phyloP scores from a whole-genome alignment of 2,113 vertebrate species.

The Thunnus maccoyii region DNA sequence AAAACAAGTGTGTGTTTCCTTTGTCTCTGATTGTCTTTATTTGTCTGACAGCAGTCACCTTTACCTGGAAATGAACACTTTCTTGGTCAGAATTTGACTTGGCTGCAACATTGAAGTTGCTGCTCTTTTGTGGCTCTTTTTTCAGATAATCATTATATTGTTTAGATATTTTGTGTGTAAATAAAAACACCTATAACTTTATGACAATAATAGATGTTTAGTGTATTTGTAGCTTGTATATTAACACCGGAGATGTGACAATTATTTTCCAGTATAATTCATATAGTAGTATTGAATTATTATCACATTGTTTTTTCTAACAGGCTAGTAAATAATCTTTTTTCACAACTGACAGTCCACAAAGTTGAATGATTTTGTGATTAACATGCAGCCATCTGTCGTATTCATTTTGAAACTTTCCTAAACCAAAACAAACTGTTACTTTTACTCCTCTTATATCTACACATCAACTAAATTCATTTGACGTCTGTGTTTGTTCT shows the following conservation, averaged over 20 bases:
- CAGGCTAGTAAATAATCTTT: neutral
- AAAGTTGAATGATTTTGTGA: constrained; percentile 4
- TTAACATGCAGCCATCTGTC: neutral
- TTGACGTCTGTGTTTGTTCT: neutral
- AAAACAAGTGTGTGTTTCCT: constrained; percentile 6
- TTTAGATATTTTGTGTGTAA: constrained; percentile 14
- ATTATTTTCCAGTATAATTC: neutral
- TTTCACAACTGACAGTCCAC: neutral
- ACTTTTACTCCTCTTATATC: neutral
- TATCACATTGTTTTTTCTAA: neutral
- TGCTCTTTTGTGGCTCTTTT: constrained; percentile 7
- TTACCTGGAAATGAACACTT: neutral
- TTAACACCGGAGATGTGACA: neutral
- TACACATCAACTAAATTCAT: neutral
- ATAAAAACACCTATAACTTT: neutral
- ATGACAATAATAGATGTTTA: neutral
- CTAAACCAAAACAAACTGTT: neutral
- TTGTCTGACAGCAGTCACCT: neutral
- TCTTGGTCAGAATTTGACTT: neutral
- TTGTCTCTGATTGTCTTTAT: constrained; percentile 2
- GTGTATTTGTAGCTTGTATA: neutral
- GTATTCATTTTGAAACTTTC: neutral
- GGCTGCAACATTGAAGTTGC: neutral
- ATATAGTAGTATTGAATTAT: neutral
- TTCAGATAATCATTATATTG: neutral